A percentile compares a stretch with the other conserved stretches of the same genome.
These are phyloP conservation scores for Nyctalus aviator DNA, from an alignment of 2,797 vertebrate genomes.

Conservation along the genomic window DNA sequence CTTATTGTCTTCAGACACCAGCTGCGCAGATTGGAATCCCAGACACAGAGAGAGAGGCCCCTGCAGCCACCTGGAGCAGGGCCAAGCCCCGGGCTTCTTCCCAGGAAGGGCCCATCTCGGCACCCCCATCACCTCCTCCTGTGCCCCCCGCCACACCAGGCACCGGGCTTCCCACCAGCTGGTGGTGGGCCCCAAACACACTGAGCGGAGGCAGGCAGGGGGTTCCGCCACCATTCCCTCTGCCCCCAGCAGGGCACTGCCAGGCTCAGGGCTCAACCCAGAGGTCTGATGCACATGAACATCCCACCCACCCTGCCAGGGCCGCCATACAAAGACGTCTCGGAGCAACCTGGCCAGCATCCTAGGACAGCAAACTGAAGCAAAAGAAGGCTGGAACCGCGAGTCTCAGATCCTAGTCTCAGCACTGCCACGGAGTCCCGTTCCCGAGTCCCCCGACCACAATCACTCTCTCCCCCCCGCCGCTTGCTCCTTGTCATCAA, in stretches of 20 bases:
- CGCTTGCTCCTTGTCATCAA: not conserved
- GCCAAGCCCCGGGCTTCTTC: slow-evolving; percentile 62
- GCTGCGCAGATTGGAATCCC: slow-evolving; percentile 70
- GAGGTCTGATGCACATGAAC: slow-evolving; percentile 64
- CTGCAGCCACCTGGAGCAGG: slow-evolving; percentile 69
- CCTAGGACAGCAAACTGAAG: not conserved
- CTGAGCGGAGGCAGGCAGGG: not conserved
- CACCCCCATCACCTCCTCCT: rapidly evolving
- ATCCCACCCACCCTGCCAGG: slow-evolving; percentile 72
- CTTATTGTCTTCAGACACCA: slow-evolving; percentile 75
- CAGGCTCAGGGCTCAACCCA: slow-evolving; percentile 43
- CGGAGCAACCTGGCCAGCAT: slow-evolving; percentile 21
- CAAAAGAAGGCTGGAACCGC: not conserved
- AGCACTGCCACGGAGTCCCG: rapidly evolving
- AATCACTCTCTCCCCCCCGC: too few relatives aligned
- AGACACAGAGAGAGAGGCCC: slow-evolving; percentile 74
- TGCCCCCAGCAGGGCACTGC: slow-evolving; percentile 6
- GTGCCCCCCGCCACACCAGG: not conserved
- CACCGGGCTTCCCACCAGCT: slow-evolving; percentile 45
- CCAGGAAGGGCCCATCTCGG: slow-evolving; percentile 43
- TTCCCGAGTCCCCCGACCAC: not conserved
- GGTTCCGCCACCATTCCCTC: not conserved
- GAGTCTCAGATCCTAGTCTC: not conserved
- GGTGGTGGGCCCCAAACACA: not conserved
- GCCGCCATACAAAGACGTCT: slow-evolving; percentile 57